These are phyloP conservation scores for Pristis pectinata DNA, from an alignment of 2,797 vertebrate genomes.

Conservation along the genomic window DNA sequence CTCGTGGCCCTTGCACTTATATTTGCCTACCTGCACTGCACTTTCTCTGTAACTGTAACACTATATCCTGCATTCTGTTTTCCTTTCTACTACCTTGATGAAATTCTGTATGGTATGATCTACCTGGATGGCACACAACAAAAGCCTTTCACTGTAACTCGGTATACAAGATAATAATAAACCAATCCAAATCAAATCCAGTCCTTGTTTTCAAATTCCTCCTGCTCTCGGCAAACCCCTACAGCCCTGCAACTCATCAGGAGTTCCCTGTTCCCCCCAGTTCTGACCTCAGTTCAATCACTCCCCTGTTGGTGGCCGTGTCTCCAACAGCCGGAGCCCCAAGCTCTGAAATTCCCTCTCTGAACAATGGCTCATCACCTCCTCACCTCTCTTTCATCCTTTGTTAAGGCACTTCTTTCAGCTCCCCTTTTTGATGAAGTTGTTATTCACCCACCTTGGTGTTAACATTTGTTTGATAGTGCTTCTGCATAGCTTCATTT, in stretches of 20 bases:
- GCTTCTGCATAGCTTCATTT: background rate
- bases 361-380: background rate
- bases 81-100: too few relatives aligned
- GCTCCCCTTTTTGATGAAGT: background rate
- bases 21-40: too few relatives aligned
- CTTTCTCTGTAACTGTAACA: too few relatives aligned
- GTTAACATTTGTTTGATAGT: background rate
- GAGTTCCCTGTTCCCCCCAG: background rate
- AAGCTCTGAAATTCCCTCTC: background rate
- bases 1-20: too few relatives aligned
- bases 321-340: too few relatives aligned
- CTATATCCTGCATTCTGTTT: too few relatives aligned
- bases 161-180: too few relatives aligned
- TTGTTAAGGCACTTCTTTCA: background rate
- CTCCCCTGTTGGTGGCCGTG: too few relatives aligned
- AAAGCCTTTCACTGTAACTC: too few relatives aligned
- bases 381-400: background rate
- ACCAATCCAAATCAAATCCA: background rate
- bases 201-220: background rate
- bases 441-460: background rate
- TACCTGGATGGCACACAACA: too few relatives aligned
- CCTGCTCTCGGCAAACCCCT: background rate
- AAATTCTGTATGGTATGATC: too few relatives aligned
- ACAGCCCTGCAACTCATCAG: too few relatives aligned
- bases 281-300: background rate